Conservation (phyloP, 2,113 vertebrate species). For the Pygathrix nemaeus region DNA sequence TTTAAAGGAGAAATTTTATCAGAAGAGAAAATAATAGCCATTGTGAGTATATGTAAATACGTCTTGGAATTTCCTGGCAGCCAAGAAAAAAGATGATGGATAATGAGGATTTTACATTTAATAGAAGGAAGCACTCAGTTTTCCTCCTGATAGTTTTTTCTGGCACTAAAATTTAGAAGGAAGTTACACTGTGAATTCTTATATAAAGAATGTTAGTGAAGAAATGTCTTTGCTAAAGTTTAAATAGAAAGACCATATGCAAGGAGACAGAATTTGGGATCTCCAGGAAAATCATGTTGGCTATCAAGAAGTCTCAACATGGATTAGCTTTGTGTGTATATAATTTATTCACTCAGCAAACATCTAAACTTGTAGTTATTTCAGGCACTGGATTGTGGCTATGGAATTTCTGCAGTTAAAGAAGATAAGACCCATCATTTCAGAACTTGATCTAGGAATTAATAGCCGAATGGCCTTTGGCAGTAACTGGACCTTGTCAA, state of each 20-base stretch:
- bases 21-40: not conserved
- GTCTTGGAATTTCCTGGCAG: slow-evolving; percentile 21
- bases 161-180: not conserved
- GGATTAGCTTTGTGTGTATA: not conserved
- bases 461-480: not conserved
- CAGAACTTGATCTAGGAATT: not conserved
- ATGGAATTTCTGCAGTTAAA: not conserved
- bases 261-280: not conserved
- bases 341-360: not conserved
- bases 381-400: not conserved
- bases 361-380: not conserved
- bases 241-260: not conserved
- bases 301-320: not conserved
- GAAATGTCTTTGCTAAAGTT: not conserved
- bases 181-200: slow-evolving; percentile 17
- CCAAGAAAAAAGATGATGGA: not conserved
- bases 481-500: not conserved
- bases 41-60: slow-evolving; percentile 10
- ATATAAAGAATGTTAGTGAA: not conserved
- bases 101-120: not conserved
- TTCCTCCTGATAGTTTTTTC: not conserved
- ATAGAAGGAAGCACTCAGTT: not conserved
- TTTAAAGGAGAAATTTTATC: slow-evolving; percentile 41
- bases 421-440: not conserved
- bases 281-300: not conserved